Conservation (phyloP, 2,797 vertebrate species). For the Acanthurus lineatus region DNA sequence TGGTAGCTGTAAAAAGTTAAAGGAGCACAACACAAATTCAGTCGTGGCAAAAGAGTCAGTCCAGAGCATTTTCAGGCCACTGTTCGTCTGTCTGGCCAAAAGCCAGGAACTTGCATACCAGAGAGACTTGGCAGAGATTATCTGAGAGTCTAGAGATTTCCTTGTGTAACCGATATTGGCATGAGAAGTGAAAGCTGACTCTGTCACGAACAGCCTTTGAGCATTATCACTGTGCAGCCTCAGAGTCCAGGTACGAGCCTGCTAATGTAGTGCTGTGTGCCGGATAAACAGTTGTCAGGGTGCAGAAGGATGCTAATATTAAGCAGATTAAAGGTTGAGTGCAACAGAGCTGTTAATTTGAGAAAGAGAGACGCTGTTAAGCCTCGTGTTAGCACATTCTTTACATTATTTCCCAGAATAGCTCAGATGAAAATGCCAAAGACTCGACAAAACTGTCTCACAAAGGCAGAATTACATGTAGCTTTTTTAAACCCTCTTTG, state of each 20-base stretch:
- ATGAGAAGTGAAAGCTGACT: constrained; percentile 42
- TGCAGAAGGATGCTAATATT: constrained; percentile 52
- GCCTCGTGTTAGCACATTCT: constrained; percentile 29
- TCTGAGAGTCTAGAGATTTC: constrained; percentile 51
- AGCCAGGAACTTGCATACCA: constrained; percentile 40
- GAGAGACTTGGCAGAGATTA: constrained; percentile 58
- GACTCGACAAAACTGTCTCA: constrained; percentile 10
- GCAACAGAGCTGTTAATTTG: constrained; percentile 37
- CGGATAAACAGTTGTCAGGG: constrained; percentile 48
- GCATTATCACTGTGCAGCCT: constrained; percentile 53
- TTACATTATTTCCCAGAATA: constrained; percentile 35
- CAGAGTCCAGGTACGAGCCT: constrained; percentile 43
- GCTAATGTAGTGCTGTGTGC: constrained; percentile 42
- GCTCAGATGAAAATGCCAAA: constrained; percentile 23
- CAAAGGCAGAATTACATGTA: not conserved
- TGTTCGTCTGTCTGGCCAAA: constrained; percentile 11
- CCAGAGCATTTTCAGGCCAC: constrained; percentile 1
- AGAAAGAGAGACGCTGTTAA: constrained; percentile 2
- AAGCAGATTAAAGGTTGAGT: constrained; percentile 36
- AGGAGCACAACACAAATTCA: not conserved
- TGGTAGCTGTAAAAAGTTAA: not conserved
- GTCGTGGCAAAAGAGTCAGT: constrained; percentile 14
- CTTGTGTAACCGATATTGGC: constrained; percentile 52
- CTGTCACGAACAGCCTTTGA: constrained; percentile 11
- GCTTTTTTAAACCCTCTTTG: constrained; percentile 5